Percentiles rank a stretch among this genome's conserved stretches.
These are phyloP conservation scores for Aphis gossypii DNA, from an alignment of 1,140 invertebrate genomes.

Conservation along the genomic window DNA sequence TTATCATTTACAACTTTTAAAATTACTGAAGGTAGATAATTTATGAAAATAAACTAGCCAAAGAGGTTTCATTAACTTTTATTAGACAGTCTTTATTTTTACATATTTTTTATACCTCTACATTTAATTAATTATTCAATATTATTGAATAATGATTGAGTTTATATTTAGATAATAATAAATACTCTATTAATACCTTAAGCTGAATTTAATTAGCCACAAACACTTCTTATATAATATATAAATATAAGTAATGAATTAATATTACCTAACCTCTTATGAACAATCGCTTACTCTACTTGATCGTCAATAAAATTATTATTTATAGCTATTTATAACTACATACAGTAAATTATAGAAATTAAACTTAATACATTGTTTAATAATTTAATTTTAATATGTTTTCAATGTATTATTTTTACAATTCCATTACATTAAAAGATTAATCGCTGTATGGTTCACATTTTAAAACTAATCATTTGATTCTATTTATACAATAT, in stretches of 20 bases:
- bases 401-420: not conserved
- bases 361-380: not conserved
- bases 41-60: not conserved
- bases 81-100: not conserved
- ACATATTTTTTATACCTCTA: not conserved
- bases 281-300: not conserved
- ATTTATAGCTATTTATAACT: conserved; percentile 13
- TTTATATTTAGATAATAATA: conserved; percentile 6
- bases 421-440: not conserved
- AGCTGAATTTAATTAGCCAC: not conserved
- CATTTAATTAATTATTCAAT: not conserved
- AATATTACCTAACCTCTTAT: not conserved
- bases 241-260: not conserved
- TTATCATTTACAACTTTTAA: not conserved
- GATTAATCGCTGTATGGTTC: not conserved
- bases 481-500: not conserved
- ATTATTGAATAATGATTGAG: not conserved
- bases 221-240: not conserved
- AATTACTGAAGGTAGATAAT: not conserved
- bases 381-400: not conserved
- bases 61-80: not conserved
- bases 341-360: not conserved
- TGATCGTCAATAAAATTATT: not conserved
- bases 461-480: not conserved
- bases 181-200: not conserved